A percentile compares a stretch with the other conserved stretches of the same genome.
Conservation (phyloP, 2,113 vertebrate species). For the Melanerpes formicivorus region DNA sequence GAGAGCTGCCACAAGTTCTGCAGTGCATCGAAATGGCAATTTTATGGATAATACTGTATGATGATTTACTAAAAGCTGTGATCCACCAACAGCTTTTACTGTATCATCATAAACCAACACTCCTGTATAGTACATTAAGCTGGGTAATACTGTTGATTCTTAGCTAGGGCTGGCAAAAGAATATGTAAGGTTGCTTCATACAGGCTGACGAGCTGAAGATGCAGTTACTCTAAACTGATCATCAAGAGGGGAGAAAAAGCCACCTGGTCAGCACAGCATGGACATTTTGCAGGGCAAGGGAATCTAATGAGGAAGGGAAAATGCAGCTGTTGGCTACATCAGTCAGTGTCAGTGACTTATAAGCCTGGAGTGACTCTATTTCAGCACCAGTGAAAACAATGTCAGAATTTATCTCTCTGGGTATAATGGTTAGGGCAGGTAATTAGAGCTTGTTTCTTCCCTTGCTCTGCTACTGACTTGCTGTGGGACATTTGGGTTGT, state of each 20-base stretch:
- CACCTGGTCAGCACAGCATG: neutral
- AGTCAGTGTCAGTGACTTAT: neutral
- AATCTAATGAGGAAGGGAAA: rapidly evolving
- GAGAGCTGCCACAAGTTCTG: neutral
- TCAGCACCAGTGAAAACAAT: neutral
- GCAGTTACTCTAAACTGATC: neutral
- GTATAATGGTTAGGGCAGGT: neutral
- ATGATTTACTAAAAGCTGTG: constrained; percentile 68
- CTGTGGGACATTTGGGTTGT: neutral
- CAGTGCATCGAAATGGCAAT: constrained; percentile 10
- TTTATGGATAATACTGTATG: constrained; percentile 41
- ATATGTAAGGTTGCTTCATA: neutral
- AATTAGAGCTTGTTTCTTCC: neutral
- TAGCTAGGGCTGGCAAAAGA: neutral
- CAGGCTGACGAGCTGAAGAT: neutral
- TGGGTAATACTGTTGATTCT: constrained; percentile 27
- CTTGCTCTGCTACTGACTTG: neutral
- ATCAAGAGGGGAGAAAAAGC: neutral
- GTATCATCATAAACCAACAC: constrained; percentile 43
- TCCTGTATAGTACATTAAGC: constrained; percentile 49
- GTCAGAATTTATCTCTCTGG: neutral
- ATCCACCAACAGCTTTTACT: constrained; percentile 56
- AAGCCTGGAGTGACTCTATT: neutral
- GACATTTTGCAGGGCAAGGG: neutral
- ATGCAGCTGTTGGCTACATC: neutral